phyloP scores from a whole-genome alignment of 2,888 invertebrate species.

The Zhuqinia jingwanae region DNA sequence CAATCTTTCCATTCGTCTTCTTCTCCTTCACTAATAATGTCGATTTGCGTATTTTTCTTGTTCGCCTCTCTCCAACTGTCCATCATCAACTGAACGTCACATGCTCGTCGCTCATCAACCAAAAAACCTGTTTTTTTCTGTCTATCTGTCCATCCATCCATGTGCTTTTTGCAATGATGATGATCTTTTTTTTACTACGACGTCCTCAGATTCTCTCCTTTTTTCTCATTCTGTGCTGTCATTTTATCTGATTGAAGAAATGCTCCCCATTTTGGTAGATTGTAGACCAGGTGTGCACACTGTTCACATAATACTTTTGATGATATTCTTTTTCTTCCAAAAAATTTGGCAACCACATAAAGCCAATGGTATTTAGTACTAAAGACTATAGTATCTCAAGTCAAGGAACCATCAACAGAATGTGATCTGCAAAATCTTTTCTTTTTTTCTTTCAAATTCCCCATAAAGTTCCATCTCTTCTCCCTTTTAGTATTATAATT shows the following conservation, averaged over 20 bases:
- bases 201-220: background rate
- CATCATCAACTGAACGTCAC: conserved; percentile 28
- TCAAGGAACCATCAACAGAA: background rate
- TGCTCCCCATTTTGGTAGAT: background rate
- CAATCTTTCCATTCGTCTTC: background rate
- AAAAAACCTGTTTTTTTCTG: conserved; percentile 33
- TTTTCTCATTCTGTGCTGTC: background rate
- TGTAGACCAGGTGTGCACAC: conserved; percentile 5
- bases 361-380: background rate
- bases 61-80: conserved; percentile 19
- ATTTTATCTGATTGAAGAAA: conserved; percentile 16
- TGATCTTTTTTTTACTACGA: too few relatives aligned
- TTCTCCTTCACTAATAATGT: background rate
- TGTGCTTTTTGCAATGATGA: conserved; percentile 31
- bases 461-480: conserved; percentile 22
- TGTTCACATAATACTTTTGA: background rate
- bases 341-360: background rate
- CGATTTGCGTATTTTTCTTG: background rate
- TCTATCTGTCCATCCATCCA: conserved; percentile 32
- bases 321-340: background rate
- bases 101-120: conserved; percentile 11
- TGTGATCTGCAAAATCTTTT: conserved; percentile 3
- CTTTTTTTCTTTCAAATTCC: conserved; percentile 15
- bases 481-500: conserved; percentile 38
- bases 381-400: background rate